Base-by-base conservation (phyloP, 2,888 invertebrate genomes). In the Elegia similella region DNA sequence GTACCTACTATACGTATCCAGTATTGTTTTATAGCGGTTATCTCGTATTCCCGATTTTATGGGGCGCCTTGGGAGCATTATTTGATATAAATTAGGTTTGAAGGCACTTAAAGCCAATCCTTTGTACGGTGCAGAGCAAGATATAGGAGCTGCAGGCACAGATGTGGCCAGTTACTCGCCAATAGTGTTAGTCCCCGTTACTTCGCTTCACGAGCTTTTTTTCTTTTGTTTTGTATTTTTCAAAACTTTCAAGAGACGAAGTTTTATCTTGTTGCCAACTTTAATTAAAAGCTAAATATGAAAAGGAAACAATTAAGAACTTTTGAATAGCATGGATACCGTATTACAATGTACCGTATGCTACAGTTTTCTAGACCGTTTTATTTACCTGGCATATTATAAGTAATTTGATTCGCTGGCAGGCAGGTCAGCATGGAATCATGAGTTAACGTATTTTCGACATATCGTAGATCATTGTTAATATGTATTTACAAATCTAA, bases 21-120 rank as follows among this genome's bases (percentile, higher is more conserved):
- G n/a, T n/a, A n/a, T n/a, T n/a, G n/a, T 77, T 78, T 80, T 78
- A 78, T 76, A 61, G 74, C 71, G 66, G 70, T 69, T 75, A 73
- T 76, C 66, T 73, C 72, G 72, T 72, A 73, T 76, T 74, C 73
- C 64, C 65, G 61, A 48, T 65, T 75, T 75, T 75, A 78, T 74
- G 67, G 69, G 63, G 53, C 67, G 66, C 70, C 73, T 71, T 70
- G 67, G 62, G 62, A 62, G 56, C 62, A 69, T 73, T 73, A 69
- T 65, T 66, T 62, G 61, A 69, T 64, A 70, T 68, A 71, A 70
- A 70, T 72, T 68, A 70, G 67, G 63, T 70, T 72, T 68, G 65
- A 68, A 68, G 67, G 72, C 64, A 70, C 62, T 73, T 72, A 65
- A 58, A 58, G 59, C 57, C 64, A 68, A 66, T 62, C 59, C 61